Evolutionary conservation across 2,797 vertebrate genomes (phyloP).

Genomic region (Bovichtus diacanthus): DNA sequence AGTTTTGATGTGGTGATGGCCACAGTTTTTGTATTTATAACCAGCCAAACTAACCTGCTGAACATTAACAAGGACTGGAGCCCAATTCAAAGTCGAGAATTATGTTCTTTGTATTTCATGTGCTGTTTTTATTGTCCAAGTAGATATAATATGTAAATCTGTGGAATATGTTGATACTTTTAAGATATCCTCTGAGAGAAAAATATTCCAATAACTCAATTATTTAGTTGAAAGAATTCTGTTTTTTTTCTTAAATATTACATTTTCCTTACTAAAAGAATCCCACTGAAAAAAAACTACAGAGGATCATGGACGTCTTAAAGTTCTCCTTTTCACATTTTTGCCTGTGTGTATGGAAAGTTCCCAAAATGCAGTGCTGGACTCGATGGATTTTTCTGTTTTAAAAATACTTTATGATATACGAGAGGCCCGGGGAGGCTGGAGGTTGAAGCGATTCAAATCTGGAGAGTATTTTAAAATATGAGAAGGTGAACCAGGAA

Average conservation of each 20-base stretch:
- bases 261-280: slow-evolving; percentile 45
- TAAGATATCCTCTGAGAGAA: not conserved
- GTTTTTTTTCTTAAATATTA: slow-evolving; percentile 9
- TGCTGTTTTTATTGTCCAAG: slow-evolving; percentile 17
- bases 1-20: slow-evolving; percentile 1
- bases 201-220: slow-evolving; percentile 14
- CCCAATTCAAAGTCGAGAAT: slow-evolving; percentile 11
- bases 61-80: not conserved
- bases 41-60: slow-evolving; percentile 7
- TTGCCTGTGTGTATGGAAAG: slow-evolving; percentile 56
- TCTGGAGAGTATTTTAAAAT: slow-evolving; percentile 73
- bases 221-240: slow-evolving; percentile 45
- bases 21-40: slow-evolving; percentile 5
- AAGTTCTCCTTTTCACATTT: slow-evolving; percentile 60
- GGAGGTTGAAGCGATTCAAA: slow-evolving; percentile 64
- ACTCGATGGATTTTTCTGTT: slow-evolving; percentile 62
- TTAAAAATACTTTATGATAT: slow-evolving; percentile 81
- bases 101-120: slow-evolving; percentile 15
- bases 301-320: slow-evolving; percentile 59
- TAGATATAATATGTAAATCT: slow-evolving; percentile 1
- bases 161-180: slow-evolving; percentile 10
- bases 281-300: slow-evolving; percentile 52
- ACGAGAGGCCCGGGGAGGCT: slow-evolving; percentile 71
- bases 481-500: slow-evolving; percentile 70
- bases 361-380: slow-evolving; percentile 51